Evolutionary conservation across 1,140 invertebrate genomes (phyloP).

Genomic region (Bombus pascuorum): DNA sequence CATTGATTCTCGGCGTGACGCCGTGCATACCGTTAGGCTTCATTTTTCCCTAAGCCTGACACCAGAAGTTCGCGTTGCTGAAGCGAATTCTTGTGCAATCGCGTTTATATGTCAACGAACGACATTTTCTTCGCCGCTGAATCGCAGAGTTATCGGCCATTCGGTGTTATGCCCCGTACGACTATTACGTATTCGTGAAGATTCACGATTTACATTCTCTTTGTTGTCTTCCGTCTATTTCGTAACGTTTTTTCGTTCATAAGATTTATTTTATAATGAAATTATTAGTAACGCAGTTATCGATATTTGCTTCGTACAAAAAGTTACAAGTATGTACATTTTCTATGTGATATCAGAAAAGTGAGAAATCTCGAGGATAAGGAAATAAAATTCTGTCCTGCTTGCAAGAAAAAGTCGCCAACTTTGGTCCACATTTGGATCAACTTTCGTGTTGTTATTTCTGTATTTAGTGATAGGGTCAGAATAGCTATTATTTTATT

Average conservation of each 20-base stretch:
- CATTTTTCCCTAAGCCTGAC: background rate
- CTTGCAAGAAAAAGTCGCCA: too few relatives aligned
- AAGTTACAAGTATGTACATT: too few relatives aligned
- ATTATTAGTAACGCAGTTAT: background rate
- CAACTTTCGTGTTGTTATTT: too few relatives aligned
- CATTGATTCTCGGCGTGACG: background rate
- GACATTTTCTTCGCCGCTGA: background rate
- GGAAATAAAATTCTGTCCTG: too few relatives aligned
- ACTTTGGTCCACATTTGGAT: too few relatives aligned
- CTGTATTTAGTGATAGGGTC: too few relatives aligned
- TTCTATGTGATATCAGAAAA: too few relatives aligned
- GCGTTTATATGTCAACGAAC: background rate
- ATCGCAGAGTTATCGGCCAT: background rate
- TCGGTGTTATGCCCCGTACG: background rate
- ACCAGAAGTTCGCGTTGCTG: background rate
- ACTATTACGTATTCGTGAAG: too few relatives aligned
- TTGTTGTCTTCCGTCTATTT: background rate
- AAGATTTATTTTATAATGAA: background rate
- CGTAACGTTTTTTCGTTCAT: background rate
- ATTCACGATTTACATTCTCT: background rate
- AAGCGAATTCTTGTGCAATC: conserved; percentile 11
- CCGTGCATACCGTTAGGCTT: background rate
- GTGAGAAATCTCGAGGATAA: too few relatives aligned
- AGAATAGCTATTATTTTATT: too few relatives aligned
- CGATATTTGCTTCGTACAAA: too few relatives aligned